Percentiles rank a stretch among this genome's conserved stretches.
Evolutionary conservation across 2,113 vertebrate genomes (phyloP).

Genomic region (Lepisosteus osseus): DNA sequence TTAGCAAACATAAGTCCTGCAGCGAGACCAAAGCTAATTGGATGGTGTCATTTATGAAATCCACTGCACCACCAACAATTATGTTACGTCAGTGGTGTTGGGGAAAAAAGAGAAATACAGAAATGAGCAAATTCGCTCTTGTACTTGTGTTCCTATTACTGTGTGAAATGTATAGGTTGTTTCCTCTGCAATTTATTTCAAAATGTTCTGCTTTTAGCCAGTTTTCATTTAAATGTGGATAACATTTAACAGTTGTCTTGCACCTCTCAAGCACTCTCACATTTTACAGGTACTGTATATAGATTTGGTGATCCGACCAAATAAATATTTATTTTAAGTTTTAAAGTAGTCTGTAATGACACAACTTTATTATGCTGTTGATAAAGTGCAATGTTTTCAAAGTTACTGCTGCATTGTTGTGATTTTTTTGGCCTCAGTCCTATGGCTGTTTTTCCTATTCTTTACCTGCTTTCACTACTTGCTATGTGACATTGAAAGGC

Average conservation of each 20-base stretch:
- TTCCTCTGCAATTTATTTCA: conserved; percentile 35
- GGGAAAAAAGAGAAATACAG: not conserved
- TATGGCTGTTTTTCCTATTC: conserved; percentile 56
- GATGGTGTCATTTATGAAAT: conserved; percentile 22
- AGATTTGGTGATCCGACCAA: too few species aligned
- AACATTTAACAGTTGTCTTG: too few species aligned
- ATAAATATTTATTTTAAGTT: too few species aligned
- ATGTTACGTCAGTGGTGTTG: conserved; percentile 29
- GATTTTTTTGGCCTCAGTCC: not conserved
- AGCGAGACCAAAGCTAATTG: conserved; percentile 40
- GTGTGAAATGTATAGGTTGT: conserved; percentile 29
- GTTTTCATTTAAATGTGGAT: too few species aligned
- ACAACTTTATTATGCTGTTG: too few species aligned
- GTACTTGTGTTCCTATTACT: conserved; percentile 24
- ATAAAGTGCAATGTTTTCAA: too few species aligned
- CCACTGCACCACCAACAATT: conserved; percentile 37
- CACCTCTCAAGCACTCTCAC: too few species aligned
- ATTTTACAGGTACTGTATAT: too few species aligned
- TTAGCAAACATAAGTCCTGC: conserved; percentile 31
- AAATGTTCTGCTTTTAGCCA: too few species aligned
- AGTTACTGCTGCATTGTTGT: too few species aligned
- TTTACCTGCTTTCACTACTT: conserved; percentile 59
- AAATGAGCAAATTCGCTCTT: conserved; percentile 28
- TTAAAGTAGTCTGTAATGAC: too few species aligned
- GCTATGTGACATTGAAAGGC: conserved; percentile 56